phyloP scores from a whole-genome alignment of 2,113 vertebrate species.

The Antigone vipio region DNA sequence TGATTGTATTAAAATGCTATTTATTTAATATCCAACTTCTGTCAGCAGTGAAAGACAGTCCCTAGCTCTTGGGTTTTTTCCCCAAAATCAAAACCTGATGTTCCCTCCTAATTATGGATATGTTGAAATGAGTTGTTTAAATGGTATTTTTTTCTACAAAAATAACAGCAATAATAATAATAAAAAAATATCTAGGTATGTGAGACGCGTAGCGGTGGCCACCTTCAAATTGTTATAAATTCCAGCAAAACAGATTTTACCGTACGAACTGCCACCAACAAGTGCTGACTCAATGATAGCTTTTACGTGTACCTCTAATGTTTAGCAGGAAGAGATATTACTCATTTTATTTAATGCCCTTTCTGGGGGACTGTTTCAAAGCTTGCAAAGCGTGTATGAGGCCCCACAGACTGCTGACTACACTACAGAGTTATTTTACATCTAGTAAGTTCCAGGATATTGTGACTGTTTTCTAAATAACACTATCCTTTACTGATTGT shows the following conservation, averaged over 20 bases:
- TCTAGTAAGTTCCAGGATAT: constrained; percentile 10
- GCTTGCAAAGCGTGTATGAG: neutral
- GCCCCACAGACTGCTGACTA: constrained; percentile 28
- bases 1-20: neutral
- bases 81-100: neutral
- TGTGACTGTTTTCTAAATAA: constrained; percentile 29
- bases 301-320: constrained; percentile 22
- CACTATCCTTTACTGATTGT: neutral
- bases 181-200: neutral
- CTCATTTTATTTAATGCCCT: constrained; percentile 16
- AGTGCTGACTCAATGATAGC: constrained; percentile 26
- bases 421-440: constrained; percentile 3
- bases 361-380: constrained; percentile 9
- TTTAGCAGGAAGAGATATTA: constrained; percentile 48
- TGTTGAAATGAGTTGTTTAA: neutral
- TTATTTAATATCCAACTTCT: neutral
- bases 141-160: neutral
- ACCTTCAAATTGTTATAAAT: neutral
- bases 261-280: neutral
- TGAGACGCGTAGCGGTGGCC: neutral
- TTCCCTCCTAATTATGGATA: neutral
- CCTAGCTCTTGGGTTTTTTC: neutral
- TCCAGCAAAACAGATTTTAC: constrained; percentile 22
- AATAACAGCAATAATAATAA: neutral
- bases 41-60: neutral